These are phyloP conservation scores for Lacerta agilis DNA, from an alignment of 2,797 vertebrate species.

Conservation along the genomic window DNA sequence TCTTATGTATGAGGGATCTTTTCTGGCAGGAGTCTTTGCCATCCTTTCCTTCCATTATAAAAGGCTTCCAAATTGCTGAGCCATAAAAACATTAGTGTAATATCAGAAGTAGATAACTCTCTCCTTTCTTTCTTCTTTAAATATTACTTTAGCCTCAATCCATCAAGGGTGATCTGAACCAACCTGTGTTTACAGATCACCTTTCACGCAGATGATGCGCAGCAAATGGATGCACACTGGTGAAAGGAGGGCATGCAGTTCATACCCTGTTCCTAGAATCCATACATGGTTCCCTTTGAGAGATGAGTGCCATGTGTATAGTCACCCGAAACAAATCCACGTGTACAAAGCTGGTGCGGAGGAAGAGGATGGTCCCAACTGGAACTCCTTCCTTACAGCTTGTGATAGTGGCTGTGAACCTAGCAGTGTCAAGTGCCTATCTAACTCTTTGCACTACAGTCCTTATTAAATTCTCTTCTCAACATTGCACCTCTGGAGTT, in stretches of 20 bases:
- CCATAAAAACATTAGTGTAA: slow-evolving; percentile 23
- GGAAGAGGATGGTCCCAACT: neutral
- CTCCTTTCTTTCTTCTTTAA: neutral
- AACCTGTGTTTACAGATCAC: neutral
- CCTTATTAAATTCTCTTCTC: slow-evolving; percentile 15
- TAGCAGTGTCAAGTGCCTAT: neutral
- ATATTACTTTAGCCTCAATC: neutral
- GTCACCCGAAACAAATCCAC: no score
- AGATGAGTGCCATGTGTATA: neutral
- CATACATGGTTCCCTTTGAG: neutral
- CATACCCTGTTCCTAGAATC: neutral
- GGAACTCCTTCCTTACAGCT: neutral
- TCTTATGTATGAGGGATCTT: slow-evolving; percentile 47
- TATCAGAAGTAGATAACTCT: neutral
- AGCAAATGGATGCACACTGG: neutral
- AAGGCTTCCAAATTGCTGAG: slow-evolving; percentile 35
- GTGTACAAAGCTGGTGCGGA: neutral
- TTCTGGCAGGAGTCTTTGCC: slow-evolving; percentile 49
- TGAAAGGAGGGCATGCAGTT: neutral
- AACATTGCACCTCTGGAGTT: neutral
- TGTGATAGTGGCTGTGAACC: neutral
- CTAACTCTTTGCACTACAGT: slow-evolving; percentile 23
- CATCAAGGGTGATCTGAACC: neutral
- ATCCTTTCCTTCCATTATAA: slow-evolving; percentile 42
- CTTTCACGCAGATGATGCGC: neutral